Evolutionary conservation across 2,797 vertebrate genomes (phyloP).

Genomic region (Sebastes melanostomus): DNA sequence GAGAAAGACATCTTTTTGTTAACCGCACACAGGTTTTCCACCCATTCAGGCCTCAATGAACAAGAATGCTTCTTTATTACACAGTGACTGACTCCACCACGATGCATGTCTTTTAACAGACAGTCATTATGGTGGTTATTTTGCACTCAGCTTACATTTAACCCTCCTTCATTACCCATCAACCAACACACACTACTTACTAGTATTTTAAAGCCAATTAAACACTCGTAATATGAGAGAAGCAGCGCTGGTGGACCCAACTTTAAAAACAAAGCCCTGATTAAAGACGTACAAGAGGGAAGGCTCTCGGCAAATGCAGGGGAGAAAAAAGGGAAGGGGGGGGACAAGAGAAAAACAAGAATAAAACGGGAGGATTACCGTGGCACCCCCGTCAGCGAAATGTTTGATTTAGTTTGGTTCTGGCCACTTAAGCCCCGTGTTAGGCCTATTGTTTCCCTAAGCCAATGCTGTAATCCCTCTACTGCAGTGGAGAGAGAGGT

Average conservation of each 20-base stretch:
- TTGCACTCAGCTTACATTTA: conserved; percentile 21
- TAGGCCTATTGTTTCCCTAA: conserved; percentile 66
- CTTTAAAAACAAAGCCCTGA: conserved; percentile 42
- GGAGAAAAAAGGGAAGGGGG: not conserved
- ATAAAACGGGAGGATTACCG: conserved; percentile 54
- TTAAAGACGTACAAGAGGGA: conserved; percentile 43
- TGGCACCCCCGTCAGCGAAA: conserved; percentile 46
- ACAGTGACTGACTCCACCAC: conserved; percentile 4
- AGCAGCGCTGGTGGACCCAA: conserved; percentile 23
- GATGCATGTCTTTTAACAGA: conserved; percentile 1
- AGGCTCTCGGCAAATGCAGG: conserved; percentile 22
- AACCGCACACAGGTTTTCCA: not conserved
- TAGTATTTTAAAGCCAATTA: conserved; percentile 57
- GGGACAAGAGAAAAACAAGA: conserved; percentile 32
- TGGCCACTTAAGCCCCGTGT: conserved; percentile 62
- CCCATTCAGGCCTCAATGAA: conserved; percentile 6
- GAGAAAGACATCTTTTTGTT: not conserved
- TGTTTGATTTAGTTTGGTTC: conserved; percentile 70
- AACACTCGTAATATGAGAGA: conserved; percentile 28
- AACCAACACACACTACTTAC: conserved; percentile 38
- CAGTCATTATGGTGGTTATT: conserved; percentile 10
- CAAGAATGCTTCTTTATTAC: conserved; percentile 6
- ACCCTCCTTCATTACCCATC: conserved; percentile 39
- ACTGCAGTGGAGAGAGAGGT: conserved; percentile 34
- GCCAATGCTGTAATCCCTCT: conserved; percentile 46